These are phyloP conservation scores for Agrotis clavis DNA, from an alignment of 2,888 invertebrate species.

Conservation along the genomic window DNA sequence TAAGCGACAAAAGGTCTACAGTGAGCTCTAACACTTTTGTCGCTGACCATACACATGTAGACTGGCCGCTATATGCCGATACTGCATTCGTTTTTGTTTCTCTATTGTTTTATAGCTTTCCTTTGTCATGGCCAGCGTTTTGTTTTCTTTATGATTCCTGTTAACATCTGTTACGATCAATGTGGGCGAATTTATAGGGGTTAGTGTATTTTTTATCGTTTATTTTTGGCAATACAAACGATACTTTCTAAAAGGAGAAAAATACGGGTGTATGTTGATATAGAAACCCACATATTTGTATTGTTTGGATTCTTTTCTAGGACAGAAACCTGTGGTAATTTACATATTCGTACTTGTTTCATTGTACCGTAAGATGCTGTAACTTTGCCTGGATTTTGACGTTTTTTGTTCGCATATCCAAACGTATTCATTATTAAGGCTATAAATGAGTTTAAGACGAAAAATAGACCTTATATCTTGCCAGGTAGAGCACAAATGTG, in stretches of 20 bases:
- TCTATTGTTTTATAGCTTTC: slow-evolving; percentile 21
- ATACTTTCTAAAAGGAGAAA: background rate
- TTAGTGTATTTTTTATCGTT: slow-evolving; percentile 17
- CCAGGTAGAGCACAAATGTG: background rate
- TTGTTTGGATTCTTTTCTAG: background rate
- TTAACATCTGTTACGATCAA: slow-evolving; percentile 31
- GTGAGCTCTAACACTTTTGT: background rate
- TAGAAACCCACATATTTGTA: slow-evolving; percentile 10
- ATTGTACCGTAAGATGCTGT: background rate
- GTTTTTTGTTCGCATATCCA: background rate
- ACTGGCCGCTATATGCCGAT: slow-evolving; percentile 18
- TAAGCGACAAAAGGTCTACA: too few relatives aligned
- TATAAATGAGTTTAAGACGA: background rate
- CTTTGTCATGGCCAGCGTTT: slow-evolving; percentile 25
- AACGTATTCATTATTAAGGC: background rate
- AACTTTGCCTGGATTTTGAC: background rate
- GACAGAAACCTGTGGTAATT: background rate
- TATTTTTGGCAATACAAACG: background rate
- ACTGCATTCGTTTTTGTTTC: slow-evolving; percentile 33
- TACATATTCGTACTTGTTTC: slow-evolving; percentile 7
- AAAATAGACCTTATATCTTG: background rate
- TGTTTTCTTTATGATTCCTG: slow-evolving; percentile 32
- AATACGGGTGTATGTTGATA: background rate
- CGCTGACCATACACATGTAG: slow-evolving; percentile 12
- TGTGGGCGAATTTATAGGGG: slow-evolving; percentile 16